Base-by-base conservation (phyloP, 2,113 vertebrate species). In the Otolemur garnettii region DNA sequence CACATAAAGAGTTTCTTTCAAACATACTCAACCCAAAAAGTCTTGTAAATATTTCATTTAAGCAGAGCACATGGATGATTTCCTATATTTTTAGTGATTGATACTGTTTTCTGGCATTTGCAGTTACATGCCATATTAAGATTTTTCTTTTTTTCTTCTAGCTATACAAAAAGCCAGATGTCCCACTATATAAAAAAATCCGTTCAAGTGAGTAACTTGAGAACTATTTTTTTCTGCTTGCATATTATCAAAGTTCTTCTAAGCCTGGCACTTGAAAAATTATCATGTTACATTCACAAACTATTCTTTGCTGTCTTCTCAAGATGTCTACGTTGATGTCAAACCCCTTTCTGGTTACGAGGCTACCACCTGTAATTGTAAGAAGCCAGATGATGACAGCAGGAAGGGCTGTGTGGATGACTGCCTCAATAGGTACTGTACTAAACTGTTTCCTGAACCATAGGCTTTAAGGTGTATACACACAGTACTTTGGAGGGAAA, bases 151-250 rank as follows among this genome's bases (percentile, higher is more conserved):
- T 94, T 93, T 97, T 96, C 62, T 97, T 98, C 98, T 95, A 99
- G 99, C 98, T 99, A 30, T 99, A 99, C 98, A 99, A 99, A 98
- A 99, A 99, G 98, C 99, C 99, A 77, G 99, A 99, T 98, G 99
- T 99, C 95, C 99, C 99, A 30, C 99, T 99, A 68, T 99, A 99
- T 98, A 99, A 99, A 99, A 99, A 99, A 98, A 99, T 99, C 90
- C 98, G 99, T 98, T 99, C 99, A 95, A 99, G 99, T 99, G 98
- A 99, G 99, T 99, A 97, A 90, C 82, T 90, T 92, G 87, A 55
- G 11, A 85, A 26, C 91, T 95, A 5, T 96, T 79, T 95, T 88
- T 87, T 95, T 38, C 60, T 86, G 62, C 68, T 45, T 79, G 22
- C 64, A 62, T 95, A 78, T 53, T 69, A 90, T 96, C 68, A 92